Base-by-base conservation (phyloP, 2,888 invertebrate species). In the Micoletzkya japonica region DNA sequence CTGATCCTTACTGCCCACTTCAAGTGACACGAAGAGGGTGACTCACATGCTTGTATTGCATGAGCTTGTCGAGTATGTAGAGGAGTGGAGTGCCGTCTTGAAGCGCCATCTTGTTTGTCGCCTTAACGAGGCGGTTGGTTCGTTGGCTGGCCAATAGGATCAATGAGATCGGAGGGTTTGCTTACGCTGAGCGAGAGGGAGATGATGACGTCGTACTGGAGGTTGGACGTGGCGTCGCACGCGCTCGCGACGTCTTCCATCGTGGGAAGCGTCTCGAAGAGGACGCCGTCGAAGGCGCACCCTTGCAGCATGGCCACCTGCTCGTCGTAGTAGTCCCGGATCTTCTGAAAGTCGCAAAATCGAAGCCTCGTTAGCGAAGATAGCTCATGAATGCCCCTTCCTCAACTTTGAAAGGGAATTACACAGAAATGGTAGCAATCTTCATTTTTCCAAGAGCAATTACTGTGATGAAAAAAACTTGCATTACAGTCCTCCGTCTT, bases 201-300 rank as follows among this genome's bases (percentile, higher is more conserved):
- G 32, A 63, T 34, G n/a, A 63, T 50, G 20, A 44, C 44, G 20
- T 60, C 60, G 20, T 60, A 20, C n/a, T 17, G 52, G 4, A 6
- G 24, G 24, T 17, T 24, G n/a, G 50, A 24, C n/a, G 20, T 17
- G 4, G 24, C n/a, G n/a, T n/a, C n/a, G n/a, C n/a, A n/a, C n/a
- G n/a, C n/a, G n/a, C n/a, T n/a, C n/a, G n/a, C 32, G 49, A 63
- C 63, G 30, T 63, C 63, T 0, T 28, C 28, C 50, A 20, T 63
- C 14, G 49, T 50, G 2, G 63, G 63, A 32, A 63, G 36, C 7
- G 63, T 63, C 32, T 63, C 63, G 63, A 63, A 63, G 63, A 63
- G 39, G 20, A 50, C 0, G 10, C 63, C 63, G n/a, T 58, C 32
- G n/a, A 28, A 26, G 7, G 26, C 28, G 4, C 3, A 3, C 2